Conservation (phyloP, 2,797 vertebrate genomes). For the Rhabdophis nuchalis region DNA sequence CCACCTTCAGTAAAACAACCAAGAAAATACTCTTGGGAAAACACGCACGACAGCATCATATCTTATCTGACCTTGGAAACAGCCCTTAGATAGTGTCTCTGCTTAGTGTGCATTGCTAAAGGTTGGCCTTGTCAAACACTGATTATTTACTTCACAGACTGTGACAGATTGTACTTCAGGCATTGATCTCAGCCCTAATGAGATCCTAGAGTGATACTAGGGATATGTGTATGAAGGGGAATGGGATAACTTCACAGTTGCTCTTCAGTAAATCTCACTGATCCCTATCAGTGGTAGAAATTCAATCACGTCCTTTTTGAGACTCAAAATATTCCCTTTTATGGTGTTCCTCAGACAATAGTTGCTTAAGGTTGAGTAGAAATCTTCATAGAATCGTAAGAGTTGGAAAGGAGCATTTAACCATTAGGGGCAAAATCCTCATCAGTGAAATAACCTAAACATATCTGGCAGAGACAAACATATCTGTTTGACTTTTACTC, state of each 20-base stretch:
- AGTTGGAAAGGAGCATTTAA: not conserved
- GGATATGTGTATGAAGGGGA: not conserved
- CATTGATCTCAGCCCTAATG: not conserved
- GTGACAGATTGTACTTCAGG: not conserved
- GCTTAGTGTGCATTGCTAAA: not conserved
- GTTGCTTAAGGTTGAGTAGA: not conserved
- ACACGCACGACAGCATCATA: not conserved
- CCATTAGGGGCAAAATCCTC: not conserved
- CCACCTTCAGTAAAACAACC: not conserved
- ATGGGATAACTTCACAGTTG: not conserved
- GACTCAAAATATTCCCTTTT: not conserved
- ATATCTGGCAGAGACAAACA: not conserved
- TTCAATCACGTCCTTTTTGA: not conserved
- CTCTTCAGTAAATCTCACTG: not conserved
- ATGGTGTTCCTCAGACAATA: not conserved
- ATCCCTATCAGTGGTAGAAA: not conserved
- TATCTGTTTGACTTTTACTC: not conserved
- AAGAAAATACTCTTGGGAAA: not conserved
- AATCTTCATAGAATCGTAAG: not conserved
- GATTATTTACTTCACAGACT: not conserved
- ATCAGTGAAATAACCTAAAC: not conserved
- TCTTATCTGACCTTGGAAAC: not conserved
- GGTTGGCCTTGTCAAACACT: not conserved
- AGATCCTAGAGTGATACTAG: not conserved
- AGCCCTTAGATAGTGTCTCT: not conserved